phyloP scores from a whole-genome alignment of 2,888 invertebrate species.

The Uropetala carovei region DNA sequence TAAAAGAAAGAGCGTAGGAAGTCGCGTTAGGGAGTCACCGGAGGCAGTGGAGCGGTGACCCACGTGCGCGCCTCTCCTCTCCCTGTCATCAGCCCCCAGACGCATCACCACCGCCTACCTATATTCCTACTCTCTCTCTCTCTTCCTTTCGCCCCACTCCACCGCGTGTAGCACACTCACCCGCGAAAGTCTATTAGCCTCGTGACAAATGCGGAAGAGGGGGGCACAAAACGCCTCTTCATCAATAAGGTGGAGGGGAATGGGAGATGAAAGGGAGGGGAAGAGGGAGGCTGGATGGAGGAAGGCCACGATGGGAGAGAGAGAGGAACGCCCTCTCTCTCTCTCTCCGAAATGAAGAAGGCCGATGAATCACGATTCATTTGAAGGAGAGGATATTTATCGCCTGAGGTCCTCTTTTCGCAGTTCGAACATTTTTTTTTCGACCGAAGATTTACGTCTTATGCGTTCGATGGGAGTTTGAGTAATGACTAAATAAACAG shows the following conservation, averaged over 20 bases:
- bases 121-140: too few species aligned
- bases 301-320: not conserved
- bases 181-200: slow-evolving; percentile 17
- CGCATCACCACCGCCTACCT: slow-evolving; percentile 12
- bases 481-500: too few species aligned
- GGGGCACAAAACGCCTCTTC: slow-evolving; percentile 12
- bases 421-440: not conserved
- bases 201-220: slow-evolving; percentile 6
- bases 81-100: not conserved
- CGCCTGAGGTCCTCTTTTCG: not conserved
- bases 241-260: not conserved
- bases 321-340: too few species aligned
- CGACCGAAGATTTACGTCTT: not conserved
- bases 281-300: too few species aligned
- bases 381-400: not conserved
- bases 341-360: too few species aligned
- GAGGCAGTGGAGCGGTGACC: not conserved
- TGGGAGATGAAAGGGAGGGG: too few species aligned
- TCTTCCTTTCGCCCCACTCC: not conserved
- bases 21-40: slow-evolving; percentile 1
- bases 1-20: not conserved
- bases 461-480: too few species aligned
- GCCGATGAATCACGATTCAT: slow-evolving; percentile 7
- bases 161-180: not conserved
- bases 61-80: not conserved